Evolutionary conservation across 2,888 invertebrate species (phyloP).

Genomic region (Drymonia ruficornis): DNA sequence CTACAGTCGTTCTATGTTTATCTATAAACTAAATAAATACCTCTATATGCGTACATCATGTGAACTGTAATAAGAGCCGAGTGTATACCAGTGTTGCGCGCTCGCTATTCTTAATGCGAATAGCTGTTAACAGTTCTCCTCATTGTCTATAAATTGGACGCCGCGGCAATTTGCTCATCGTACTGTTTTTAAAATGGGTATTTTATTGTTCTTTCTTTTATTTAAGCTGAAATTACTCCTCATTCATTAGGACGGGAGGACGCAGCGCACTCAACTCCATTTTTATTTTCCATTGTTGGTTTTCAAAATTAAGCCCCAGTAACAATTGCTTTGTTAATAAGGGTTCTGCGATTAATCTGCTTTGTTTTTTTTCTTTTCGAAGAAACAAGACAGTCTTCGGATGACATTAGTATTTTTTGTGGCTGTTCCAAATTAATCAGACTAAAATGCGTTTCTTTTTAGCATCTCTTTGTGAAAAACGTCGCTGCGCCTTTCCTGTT

Average conservation of each 20-base stretch:
- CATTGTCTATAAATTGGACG: constrained; percentile 73
- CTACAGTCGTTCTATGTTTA: too few species aligned
- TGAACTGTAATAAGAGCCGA: constrained; percentile 33
- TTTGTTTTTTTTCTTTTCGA: constrained; percentile 59
- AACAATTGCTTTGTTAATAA: constrained; percentile 82
- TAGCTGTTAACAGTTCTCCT: constrained; percentile 66
- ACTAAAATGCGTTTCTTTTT: constrained; percentile 36
- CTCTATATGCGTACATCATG: background rate
- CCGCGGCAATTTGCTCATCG: constrained; percentile 73
- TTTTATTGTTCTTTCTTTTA: constrained; percentile 80
- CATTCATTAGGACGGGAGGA: constrained; percentile 77
- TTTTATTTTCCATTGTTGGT: constrained; percentile 82
- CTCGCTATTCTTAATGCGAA: constrained; percentile 55
- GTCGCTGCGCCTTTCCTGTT: constrained; percentile 18
- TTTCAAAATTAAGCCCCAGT: constrained; percentile 79
- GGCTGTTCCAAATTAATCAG: constrained; percentile 46
- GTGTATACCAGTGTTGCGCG: constrained; percentile 32
- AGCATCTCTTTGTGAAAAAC: constrained; percentile 22
- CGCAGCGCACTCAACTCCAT: constrained; percentile 71
- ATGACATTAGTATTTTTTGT: constrained; percentile 45
- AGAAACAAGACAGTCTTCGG: constrained; percentile 52
- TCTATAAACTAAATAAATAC: too few species aligned
- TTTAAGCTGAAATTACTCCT: constrained; percentile 80
- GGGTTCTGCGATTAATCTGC: constrained; percentile 68
- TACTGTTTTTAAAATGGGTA: constrained; percentile 75